phyloP scores from a whole-genome alignment of 2,113 vertebrate genomes.

The Ranitomeya imitator region DNA sequence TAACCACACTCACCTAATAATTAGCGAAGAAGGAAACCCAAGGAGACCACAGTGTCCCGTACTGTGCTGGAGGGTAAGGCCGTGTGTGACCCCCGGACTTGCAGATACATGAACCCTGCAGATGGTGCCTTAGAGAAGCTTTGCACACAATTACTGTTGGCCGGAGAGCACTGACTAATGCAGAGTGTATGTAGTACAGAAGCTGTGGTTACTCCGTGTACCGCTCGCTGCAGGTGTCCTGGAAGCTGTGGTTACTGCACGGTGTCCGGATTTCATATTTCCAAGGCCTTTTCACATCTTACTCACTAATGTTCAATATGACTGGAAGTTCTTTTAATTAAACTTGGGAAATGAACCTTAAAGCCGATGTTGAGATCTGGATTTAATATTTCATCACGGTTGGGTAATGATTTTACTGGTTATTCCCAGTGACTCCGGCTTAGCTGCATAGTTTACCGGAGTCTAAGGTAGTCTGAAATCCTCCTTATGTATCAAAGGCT shows the following conservation, averaged over 20 bases:
- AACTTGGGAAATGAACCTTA: neutral
- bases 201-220: slow-evolving; percentile 55
- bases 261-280: slow-evolving; percentile 55
- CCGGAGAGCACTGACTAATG: slow-evolving; percentile 55
- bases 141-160: slow-evolving; percentile 20
- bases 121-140: slow-evolving; percentile 10
- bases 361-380: neutral
- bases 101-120: neutral
- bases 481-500: too few species aligned
- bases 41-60: neutral
- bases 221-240: slow-evolving; percentile 51
- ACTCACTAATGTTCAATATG: slow-evolving; percentile 47
- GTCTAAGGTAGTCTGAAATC: too few species aligned
- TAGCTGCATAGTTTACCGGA: too few species aligned
- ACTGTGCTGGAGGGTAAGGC: neutral
- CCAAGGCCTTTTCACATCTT: slow-evolving; percentile 37
- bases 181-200: slow-evolving; percentile 53
- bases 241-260: slow-evolving; percentile 48
- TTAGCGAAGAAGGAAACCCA: neutral
- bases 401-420: neutral
- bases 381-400: neutral
- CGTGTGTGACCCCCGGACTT: neutral
- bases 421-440: neutral
- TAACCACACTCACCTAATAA: neutral
- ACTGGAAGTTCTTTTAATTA: neutral